Evolutionary conservation across 2,113 vertebrate species (phyloP).

Genomic region (Hypanus sabinus): DNA sequence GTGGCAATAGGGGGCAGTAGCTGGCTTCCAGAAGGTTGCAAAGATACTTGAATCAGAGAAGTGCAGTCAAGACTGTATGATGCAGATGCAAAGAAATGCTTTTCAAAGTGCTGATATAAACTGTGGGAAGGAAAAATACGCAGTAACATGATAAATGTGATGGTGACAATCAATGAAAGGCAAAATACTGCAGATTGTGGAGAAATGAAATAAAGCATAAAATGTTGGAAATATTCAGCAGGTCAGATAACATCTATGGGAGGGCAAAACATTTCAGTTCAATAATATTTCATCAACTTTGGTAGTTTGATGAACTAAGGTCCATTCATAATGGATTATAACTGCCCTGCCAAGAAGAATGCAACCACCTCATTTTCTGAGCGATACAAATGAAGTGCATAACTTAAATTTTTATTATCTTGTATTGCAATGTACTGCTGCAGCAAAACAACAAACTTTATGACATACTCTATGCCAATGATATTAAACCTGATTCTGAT

Average conservation of each 20-base stretch:
- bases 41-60: not conserved
- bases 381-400: not conserved
- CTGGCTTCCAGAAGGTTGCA: no score
- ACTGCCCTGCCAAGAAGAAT: not conserved
- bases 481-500: no score
- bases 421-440: no score
- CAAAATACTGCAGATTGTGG: no score
- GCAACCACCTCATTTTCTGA: not conserved
- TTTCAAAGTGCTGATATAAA: not conserved
- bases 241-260: no score
- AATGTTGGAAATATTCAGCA: no score
- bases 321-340: not conserved
- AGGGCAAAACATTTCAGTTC: no score
- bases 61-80: not conserved
- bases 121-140: not conserved
- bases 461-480: no score
- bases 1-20: no score
- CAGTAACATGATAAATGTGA: not conserved
- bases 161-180: not conserved
- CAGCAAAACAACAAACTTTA: no score
- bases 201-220: no score
- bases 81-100: not conserved
- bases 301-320: not conserved
- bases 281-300: not conserved
- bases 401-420: no score